Evolutionary conservation across 2,113 vertebrate genomes (phyloP).

Genomic region (Coregonus clupeaformis): DNA sequence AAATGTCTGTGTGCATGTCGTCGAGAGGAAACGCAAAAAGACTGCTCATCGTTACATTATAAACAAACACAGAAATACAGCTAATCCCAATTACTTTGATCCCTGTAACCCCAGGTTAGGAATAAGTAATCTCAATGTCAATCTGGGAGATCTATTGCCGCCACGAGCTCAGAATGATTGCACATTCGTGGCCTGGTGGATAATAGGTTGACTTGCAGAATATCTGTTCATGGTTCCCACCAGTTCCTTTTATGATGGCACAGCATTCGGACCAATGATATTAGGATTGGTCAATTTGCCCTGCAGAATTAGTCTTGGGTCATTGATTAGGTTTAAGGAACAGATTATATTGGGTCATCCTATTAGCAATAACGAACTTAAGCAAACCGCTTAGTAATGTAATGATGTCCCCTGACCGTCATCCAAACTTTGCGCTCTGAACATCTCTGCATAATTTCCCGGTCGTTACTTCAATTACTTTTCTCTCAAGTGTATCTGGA

Average conservation of each 20-base stretch:
- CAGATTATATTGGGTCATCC: constrained; percentile 2
- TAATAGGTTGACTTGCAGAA: constrained; percentile 5
- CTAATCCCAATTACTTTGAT: constrained; percentile 35
- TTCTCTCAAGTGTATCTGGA: not conserved
- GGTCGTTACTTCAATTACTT: not conserved
- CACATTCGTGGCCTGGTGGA: constrained; percentile 27
- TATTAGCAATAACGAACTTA: constrained; percentile 58
- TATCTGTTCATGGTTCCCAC: not conserved
- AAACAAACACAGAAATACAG: constrained; percentile 27
- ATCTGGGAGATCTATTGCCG: constrained; percentile 16
- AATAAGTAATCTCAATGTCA: not conserved
- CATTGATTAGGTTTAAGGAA: not conserved
- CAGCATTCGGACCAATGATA: not conserved
- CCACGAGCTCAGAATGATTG: constrained; percentile 2
- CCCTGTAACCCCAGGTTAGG: constrained; percentile 3
- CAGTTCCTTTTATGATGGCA: not conserved
- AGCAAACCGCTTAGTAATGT: not conserved
- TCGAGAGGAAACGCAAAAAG: constrained; percentile 34
- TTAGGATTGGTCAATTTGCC: not conserved
- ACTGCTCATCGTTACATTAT: constrained; percentile 8
- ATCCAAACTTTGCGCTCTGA: not conserved
- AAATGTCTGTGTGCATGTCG: constrained; percentile 44
- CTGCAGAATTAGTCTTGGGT: not conserved
- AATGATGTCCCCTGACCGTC: not conserved
- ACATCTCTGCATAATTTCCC: not conserved